These are phyloP conservation scores for Sardina pilchardus DNA, from an alignment of 2,113 vertebrate species.

Conservation along the genomic window DNA sequence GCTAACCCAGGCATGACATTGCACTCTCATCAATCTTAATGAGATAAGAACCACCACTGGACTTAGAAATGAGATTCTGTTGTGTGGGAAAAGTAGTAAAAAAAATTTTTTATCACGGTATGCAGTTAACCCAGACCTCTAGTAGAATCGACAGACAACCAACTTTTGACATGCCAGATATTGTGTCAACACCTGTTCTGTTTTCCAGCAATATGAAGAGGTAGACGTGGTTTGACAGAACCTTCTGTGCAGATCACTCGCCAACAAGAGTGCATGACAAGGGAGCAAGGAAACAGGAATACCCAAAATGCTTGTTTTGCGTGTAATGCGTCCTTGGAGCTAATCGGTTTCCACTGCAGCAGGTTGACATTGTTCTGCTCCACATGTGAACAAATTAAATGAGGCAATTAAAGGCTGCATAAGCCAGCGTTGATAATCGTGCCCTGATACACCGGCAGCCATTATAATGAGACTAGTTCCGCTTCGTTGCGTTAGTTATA, in stretches of 20 bases:
- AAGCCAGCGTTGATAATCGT: conserved; percentile 74
- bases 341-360: conserved; percentile 71
- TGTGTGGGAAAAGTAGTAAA: background rate
- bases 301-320: conserved; percentile 43
- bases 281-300: conserved; percentile 9
- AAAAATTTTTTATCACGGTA: background rate
- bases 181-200: background rate
- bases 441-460: conserved; percentile 71
- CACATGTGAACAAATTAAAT: conserved; percentile 80
- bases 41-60: conserved; percentile 55
- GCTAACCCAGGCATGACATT: conserved; percentile 70
- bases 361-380: conserved; percentile 72
- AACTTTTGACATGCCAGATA: background rate
- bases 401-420: conserved; percentile 78
- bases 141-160: no score
- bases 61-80: conserved; percentile 59
- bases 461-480: conserved; percentile 72
- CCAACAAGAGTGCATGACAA: conserved; percentile 28
- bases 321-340: conserved; percentile 66
- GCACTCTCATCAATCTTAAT: conserved; percentile 72
- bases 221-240: background rate
- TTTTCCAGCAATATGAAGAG: background rate
- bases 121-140: background rate
- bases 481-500: conserved; percentile 57
- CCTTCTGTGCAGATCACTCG: conserved; percentile 18